Conservation (phyloP, 1,140 invertebrate genomes). For the Ladona fulva region DNA sequence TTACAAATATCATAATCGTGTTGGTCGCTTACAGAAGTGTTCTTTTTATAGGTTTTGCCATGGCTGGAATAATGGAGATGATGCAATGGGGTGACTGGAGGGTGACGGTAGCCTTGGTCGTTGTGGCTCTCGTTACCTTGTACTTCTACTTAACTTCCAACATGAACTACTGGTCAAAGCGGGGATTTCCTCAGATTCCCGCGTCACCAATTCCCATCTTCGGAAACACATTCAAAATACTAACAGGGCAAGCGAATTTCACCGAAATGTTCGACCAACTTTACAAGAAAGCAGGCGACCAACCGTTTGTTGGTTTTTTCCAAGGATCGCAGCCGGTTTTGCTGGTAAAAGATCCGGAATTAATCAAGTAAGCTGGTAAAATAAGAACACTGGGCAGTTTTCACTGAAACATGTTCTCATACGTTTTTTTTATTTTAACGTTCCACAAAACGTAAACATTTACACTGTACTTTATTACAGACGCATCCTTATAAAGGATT, state of each 20-base stretch:
- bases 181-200: not conserved
- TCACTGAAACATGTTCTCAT: not conserved
- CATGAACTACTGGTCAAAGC: not conserved
- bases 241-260: not conserved
- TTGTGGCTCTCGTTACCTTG: not conserved
- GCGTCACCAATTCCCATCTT: not conserved
- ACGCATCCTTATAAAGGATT: not conserved
- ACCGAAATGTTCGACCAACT: not conserved
- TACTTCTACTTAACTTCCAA: not conserved
- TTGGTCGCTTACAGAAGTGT: too few species aligned
- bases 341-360: constrained; percentile 37
- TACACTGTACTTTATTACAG: not conserved
- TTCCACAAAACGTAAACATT: not conserved
- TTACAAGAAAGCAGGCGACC: constrained; percentile 29
- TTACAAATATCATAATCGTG: too few species aligned
- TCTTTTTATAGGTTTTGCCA: too few species aligned
- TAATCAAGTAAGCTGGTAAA: constrained; percentile 36
- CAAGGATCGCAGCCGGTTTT: constrained; percentile 31
- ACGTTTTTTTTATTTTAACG: not conserved
- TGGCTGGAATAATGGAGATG: too few species aligned
- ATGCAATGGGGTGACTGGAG: not conserved
- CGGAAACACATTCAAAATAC: not conserved
- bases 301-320: constrained; percentile 37
- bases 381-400: too few species aligned
- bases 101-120: not conserved